Evolutionary conservation across 1,140 invertebrate species (phyloP), one percentile per base, ranked within the genome.

Genomic region (Drosophila pandora): DNA sequence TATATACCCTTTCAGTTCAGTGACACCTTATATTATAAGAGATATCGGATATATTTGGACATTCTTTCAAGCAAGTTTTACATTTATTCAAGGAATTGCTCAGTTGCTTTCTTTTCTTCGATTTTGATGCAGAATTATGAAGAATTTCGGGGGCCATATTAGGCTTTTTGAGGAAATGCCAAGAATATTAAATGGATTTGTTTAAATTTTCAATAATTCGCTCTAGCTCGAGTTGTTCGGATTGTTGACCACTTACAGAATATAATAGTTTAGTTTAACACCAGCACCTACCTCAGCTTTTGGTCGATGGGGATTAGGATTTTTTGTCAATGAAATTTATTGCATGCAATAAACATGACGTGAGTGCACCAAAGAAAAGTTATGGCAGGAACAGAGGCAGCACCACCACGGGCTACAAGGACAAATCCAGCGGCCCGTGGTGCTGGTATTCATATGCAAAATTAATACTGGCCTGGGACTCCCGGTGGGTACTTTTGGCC

Each of bases 401-500:
- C 22, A 34, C 28, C 13, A 34, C 17, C 23, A 8, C 13, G 7
- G 12, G 34, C 32, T 30, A 39, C 37, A n/a, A 54, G 32, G 12
- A 53, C 60, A 73, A 62, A 69, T 79, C 55, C 56, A 79, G 55
- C 68, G 60, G 55, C 55, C 67, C 76, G 43, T 50, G 10, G 32
- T 13, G 8, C 8, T 43, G 25, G 37, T 61, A 83, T 79, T 83
- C 79, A 79, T 76, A 76, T 83, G 79, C 65, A 80, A 81, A 80
- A 85, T 80, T 49, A 85, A 85, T 67, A 37, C 60, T 8, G 28
- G 64, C 37, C 57, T 12, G 23, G 21, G 59, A 63, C 43, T 2
- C 9, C 34, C 41, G 34, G 37, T 48, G 47, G 39, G 28, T 30
- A 62, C 50, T 56, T 54, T 43, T 23, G 53, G 13, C 17, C 54